Conservation (phyloP, 2,113 vertebrate genomes). For the Gavialis gangeticus region DNA sequence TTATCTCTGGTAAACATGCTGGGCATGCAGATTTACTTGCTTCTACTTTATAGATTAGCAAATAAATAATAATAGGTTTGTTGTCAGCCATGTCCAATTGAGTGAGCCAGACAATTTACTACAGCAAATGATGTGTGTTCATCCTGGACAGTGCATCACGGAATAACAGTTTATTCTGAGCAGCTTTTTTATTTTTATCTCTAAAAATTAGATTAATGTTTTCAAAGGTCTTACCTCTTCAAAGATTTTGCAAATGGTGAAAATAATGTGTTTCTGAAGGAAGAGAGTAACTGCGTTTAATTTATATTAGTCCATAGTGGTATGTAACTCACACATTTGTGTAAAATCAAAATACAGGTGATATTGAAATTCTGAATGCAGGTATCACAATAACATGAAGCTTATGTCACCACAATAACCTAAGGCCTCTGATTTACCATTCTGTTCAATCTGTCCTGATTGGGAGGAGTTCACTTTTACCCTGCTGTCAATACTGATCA, state of each 20-base stretch:
- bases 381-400: not conserved
- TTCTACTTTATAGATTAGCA: conserved; percentile 23
- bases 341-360: not conserved
- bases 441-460: not conserved
- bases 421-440: not conserved
- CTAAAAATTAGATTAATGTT: not conserved
- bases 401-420: not conserved
- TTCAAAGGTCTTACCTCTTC: not conserved
- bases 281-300: not conserved
- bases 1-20: not conserved
- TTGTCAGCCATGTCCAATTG: not conserved
- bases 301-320: conserved; percentile 6
- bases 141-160: not conserved
- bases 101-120: not conserved
- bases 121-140: fast-evolving
- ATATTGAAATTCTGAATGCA: not conserved
- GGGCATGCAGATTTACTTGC: not conserved
- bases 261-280: conserved; percentile 8
- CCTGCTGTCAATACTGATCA: not conserved
- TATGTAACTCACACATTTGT: conserved; percentile 22
- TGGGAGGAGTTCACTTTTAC: not conserved
- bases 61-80: not conserved
- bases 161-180: not conserved
- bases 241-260: not conserved
- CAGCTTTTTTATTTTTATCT: not conserved